Conservation (phyloP, 2,888 invertebrate species). For the Teleiodes luculella region DNA sequence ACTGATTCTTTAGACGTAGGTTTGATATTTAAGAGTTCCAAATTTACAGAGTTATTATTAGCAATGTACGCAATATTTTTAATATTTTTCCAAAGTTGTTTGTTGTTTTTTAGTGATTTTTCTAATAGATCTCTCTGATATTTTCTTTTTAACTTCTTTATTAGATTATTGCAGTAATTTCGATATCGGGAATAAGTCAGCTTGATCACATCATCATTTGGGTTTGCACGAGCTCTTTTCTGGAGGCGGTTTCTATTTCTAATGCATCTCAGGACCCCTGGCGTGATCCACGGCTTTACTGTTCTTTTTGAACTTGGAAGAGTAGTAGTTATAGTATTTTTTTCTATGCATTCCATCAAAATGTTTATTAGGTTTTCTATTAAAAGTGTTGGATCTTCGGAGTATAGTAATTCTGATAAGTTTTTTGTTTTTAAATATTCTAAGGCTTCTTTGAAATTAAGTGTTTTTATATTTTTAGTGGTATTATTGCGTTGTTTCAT, state of each 20-base stretch:
- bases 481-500: neutral
- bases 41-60: neutral
- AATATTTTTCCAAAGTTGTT: conserved; percentile 2
- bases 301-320: neutral
- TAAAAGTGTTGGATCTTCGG: neutral
- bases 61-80: neutral
- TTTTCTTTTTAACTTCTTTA: conserved; percentile 1
- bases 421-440: neutral
- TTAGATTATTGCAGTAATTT: conserved; percentile 2
- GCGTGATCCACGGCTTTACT: neutral
- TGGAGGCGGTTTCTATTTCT: neutral
- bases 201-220: neutral
- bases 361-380: neutral
- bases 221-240: neutral
- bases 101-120: conserved; percentile 2
- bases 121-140: neutral
- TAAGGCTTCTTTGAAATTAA: neutral
- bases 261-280: neutral
- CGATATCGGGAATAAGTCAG: neutral
- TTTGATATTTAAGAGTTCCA: neutral
- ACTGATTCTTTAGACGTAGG: neutral
- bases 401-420: neutral
- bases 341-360: neutral
- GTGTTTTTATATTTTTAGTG: neutral
- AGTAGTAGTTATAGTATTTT: neutral